Conservation (phyloP, 1,140 invertebrate species). For the Drosophila auraria region DNA sequence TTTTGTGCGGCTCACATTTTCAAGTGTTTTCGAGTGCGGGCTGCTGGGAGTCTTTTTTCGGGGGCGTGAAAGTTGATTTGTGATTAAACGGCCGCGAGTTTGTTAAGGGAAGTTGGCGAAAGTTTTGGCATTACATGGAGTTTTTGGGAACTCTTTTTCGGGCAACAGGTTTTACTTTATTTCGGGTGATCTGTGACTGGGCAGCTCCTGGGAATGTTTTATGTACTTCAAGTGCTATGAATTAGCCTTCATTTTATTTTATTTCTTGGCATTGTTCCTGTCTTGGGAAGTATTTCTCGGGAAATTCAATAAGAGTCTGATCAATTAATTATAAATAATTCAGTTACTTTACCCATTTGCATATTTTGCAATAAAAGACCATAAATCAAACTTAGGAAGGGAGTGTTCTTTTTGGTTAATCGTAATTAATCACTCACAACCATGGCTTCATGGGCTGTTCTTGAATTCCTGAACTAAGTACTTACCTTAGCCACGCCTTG, state of each 20-base stretch:
- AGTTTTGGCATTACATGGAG: conserved; percentile 23
- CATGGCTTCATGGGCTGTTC: too few relatives aligned
- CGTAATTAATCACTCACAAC: background rate
- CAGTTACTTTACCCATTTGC: background rate
- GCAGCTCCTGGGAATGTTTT: conserved; percentile 10
- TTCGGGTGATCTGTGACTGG: background rate
- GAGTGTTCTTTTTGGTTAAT: background rate
- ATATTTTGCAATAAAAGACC: background rate
- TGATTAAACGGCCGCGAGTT: conserved; percentile 38
- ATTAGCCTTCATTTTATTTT: background rate
- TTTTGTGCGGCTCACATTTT: conserved; percentile 15
- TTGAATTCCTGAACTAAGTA: background rate
- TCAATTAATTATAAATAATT: background rate
- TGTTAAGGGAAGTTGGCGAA: conserved; percentile 49
- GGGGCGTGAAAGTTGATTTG: conserved; percentile 55
- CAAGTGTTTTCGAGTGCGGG: conserved; percentile 17
- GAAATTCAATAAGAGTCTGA: background rate
- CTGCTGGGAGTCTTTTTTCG: conserved; percentile 17
- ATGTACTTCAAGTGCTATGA: background rate
- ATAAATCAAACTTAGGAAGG: background rate
- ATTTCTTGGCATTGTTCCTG: background rate
- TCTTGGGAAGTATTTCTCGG: background rate
- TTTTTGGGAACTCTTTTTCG: conserved; percentile 30
- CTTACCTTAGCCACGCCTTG: too few relatives aligned
- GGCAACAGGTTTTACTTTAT: conserved; percentile 28